A percentile compares a stretch with the other conserved stretches of the same genome.
phyloP scores from a whole-genome alignment of 2,113 vertebrate species.

The Sporophila hypoxantha region DNA sequence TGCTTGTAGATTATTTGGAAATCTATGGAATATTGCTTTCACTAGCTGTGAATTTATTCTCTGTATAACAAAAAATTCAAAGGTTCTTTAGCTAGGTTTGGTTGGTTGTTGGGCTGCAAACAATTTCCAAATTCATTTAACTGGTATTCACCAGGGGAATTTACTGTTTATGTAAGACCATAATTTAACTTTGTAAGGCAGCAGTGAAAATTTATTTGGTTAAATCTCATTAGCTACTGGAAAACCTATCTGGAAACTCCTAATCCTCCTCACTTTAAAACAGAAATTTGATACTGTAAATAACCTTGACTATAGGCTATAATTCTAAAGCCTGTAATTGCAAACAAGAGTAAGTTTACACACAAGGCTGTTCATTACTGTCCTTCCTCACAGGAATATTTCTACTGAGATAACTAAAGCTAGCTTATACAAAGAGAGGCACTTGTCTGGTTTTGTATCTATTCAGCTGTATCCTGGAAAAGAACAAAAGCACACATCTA shows the following conservation, averaged over 20 bases:
- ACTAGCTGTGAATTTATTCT: neutral
- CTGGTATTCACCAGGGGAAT: neutral
- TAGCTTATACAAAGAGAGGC: neutral
- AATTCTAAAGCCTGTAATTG: neutral
- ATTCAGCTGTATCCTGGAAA: neutral
- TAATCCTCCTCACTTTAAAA: neutral
- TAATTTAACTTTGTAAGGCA: slow-evolving; percentile 27
- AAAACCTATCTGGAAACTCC: slow-evolving; percentile 8
- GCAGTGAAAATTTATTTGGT: neutral
- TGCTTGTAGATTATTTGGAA: neutral
- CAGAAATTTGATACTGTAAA: slow-evolving; percentile 4
- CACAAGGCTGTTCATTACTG: neutral
- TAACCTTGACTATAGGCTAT: neutral
- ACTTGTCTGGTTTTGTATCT: neutral
- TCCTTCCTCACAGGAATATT: neutral
- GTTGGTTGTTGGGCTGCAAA: neutral
- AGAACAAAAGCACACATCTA: neutral
- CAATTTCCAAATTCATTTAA: slow-evolving; percentile 15
- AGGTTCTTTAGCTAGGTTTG: neutral
- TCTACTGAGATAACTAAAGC: neutral
- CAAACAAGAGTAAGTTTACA: neutral
- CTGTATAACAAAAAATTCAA: neutral
- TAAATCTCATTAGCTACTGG: slow-evolving; percentile 8
- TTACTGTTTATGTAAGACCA: neutral
- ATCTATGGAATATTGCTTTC: neutral